phyloP scores from a whole-genome alignment of 1,140 invertebrate genomes.

The Monomorium pharaonis region DNA sequence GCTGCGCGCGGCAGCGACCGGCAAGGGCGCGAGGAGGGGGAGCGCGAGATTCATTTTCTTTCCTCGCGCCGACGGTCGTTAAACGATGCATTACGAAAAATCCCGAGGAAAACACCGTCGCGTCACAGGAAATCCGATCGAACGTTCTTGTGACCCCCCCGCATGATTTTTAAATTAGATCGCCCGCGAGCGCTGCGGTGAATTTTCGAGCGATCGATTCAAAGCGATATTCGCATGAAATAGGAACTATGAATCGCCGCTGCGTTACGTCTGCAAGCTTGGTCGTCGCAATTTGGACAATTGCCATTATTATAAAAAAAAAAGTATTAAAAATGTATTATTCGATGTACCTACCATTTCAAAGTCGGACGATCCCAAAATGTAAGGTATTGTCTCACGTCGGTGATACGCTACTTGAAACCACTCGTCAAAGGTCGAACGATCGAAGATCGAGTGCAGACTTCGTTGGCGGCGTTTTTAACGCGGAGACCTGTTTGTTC shows the following conservation, averaged over 20 bases:
- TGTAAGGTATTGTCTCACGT: background rate
- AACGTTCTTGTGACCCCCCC: background rate
- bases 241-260: background rate
- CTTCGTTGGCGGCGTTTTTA: background rate
- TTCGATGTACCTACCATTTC: conserved; percentile 19
- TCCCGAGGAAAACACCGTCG: background rate
- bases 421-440: background rate
- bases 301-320: background rate
- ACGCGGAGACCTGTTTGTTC: conserved; percentile 1
- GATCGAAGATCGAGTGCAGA: background rate
- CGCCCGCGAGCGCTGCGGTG: background rate
- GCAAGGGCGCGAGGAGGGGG: background rate
- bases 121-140: conserved; percentile 5
- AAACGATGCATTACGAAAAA: background rate
- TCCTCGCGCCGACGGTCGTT: background rate
- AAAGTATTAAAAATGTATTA: background rate
- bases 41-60: background rate
- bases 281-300: background rate
- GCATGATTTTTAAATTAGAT: conserved; percentile 12
- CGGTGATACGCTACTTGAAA: background rate
- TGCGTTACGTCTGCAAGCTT: background rate
- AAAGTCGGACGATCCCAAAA: conserved; percentile 3
- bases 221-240: background rate
- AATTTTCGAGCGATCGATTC: background rate
- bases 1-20: background rate